Evolutionary conservation across 2,113 vertebrate species (phyloP).

Genomic region (Ploceus nigricollis): DNA sequence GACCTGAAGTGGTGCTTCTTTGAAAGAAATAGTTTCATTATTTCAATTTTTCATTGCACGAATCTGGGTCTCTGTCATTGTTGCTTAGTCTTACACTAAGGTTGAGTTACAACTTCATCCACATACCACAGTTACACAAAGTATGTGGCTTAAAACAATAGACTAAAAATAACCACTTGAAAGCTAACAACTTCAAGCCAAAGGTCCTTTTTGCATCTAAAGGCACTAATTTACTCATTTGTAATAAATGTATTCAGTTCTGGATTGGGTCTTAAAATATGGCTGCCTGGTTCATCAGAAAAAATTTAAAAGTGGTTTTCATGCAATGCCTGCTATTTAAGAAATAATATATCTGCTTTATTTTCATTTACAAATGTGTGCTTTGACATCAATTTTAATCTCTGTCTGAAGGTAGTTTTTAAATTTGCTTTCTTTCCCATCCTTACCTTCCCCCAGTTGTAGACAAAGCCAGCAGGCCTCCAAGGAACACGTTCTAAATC

Average conservation of each 20-base stretch:
- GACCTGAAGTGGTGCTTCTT: background rate
- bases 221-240: background rate
- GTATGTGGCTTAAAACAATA: background rate
- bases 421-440: background rate
- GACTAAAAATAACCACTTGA: background rate
- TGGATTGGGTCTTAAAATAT: background rate
- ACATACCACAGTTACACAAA: background rate
- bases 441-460: accelerated
- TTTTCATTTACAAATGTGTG: background rate
- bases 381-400: background rate
- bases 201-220: background rate
- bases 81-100: background rate
- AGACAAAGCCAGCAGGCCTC: background rate
- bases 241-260: background rate
- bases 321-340: background rate
- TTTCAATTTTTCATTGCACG: background rate
- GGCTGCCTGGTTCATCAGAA: background rate
- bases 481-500: background rate
- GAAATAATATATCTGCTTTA: background rate
- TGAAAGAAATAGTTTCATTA: background rate
- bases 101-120: background rate
- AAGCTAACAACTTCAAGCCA: background rate
- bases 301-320: background rate
- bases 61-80: background rate
- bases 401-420: background rate